phyloP scores from a whole-genome alignment of 2,888 invertebrate species.

The Leptopilina syphax region DNA sequence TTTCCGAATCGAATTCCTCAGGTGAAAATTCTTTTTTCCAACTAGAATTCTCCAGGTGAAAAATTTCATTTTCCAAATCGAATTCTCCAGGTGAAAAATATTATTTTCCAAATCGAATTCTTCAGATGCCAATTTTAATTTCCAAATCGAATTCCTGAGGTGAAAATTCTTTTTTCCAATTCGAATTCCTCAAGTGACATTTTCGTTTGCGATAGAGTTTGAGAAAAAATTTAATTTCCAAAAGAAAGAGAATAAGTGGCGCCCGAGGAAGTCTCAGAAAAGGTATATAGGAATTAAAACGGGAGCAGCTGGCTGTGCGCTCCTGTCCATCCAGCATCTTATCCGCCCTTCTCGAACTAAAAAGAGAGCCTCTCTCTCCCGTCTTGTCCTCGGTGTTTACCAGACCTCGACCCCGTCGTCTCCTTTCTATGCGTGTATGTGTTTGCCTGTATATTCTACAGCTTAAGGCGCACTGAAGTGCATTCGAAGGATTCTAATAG shows the following conservation, averaged over 20 bases:
- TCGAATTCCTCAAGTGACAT: too few relatives aligned
- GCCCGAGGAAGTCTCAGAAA: constrained; percentile 49
- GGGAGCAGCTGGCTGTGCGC: constrained; percentile 55
- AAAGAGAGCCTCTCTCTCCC: constrained; percentile 11
- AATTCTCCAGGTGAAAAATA: too few relatives aligned
- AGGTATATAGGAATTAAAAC: constrained; percentile 43
- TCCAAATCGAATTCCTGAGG: neutral
- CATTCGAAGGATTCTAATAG: constrained; percentile 59
- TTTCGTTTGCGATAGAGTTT: too few relatives aligned
- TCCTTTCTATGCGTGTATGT: neutral
- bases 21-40: too few relatives aligned
- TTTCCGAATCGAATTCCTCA: too few relatives aligned
- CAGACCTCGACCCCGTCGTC: constrained; percentile 22
- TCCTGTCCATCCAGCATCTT: constrained; percentile 44
- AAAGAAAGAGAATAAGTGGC: constrained; percentile 47
- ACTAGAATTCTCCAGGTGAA: too few relatives aligned
- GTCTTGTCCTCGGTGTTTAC: constrained; percentile 42
- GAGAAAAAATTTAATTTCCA: neutral
- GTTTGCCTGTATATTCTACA: constrained; percentile 45
- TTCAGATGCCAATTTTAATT: neutral
- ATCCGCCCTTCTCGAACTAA: constrained; percentile 30
- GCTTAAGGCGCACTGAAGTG: constrained; percentile 45
- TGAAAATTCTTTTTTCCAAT: too few relatives aligned
- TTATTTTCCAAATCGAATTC: too few relatives aligned
- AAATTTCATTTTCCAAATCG: too few relatives aligned